Percentiles rank a stretch among this genome's conserved stretches.
These are phyloP conservation scores for Deroptyus accipitrinus DNA, from an alignment of 2,113 vertebrate genomes.

Conservation along the genomic window DNA sequence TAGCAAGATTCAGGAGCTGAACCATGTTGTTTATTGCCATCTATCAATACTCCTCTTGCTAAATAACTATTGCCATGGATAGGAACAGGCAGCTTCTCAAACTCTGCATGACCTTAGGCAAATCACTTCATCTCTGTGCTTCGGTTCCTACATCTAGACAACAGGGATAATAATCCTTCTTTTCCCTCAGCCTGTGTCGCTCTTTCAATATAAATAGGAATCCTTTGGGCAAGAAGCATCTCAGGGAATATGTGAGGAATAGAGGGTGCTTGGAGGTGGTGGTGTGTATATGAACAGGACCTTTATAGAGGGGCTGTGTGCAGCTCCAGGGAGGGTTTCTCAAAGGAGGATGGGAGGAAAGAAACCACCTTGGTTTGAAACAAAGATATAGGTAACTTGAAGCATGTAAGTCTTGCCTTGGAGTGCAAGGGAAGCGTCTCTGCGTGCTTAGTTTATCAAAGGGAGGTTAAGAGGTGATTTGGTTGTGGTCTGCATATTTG, in stretches of 20 bases:
- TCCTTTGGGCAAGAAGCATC: constrained; percentile 21
- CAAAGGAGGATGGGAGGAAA: neutral
- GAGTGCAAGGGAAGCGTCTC: neutral
- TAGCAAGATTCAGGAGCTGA: neutral
- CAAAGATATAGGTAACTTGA: neutral
- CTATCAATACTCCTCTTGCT: neutral
- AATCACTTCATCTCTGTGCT: constrained; percentile 27
- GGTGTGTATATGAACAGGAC: neutral
- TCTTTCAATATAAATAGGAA: neutral
- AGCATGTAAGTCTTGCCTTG: neutral
- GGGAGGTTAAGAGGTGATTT: constrained; percentile 14
- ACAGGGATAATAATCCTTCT: neutral
- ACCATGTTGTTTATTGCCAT: neutral
- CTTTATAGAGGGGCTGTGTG: neutral
- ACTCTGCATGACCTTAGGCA: neutral
- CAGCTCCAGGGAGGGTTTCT: neutral
- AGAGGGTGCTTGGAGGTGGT: neutral
- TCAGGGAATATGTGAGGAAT: neutral
- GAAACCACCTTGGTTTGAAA: neutral
- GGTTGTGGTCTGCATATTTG: neutral
- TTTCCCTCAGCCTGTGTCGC: neutral
- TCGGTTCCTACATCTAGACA: neutral
- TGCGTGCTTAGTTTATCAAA: neutral
- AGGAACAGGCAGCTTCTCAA: constrained; percentile 4
- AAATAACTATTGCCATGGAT: neutral